Conservation (phyloP, 2,113 vertebrate species). For the Myotis lucifugus region DNA sequence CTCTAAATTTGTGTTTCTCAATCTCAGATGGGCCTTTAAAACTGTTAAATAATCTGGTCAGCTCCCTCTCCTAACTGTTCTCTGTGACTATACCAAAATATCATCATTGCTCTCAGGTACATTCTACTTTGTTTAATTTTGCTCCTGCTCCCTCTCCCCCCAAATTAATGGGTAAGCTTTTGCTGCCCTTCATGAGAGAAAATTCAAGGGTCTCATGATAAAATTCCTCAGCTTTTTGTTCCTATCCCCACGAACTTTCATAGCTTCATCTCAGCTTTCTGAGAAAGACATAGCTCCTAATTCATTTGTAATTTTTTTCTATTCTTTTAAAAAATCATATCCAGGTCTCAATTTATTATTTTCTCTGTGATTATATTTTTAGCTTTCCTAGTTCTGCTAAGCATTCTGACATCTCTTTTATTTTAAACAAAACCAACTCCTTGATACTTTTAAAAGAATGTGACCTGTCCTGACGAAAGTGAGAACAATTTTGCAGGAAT, state of each 20-base stretch:
- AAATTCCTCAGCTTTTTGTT: not conserved
- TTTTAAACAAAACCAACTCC: not conserved
- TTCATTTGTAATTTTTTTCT: not conserved
- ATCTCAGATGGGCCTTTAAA: not conserved
- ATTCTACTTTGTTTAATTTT: slow-evolving; percentile 1
- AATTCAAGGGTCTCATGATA: not conserved
- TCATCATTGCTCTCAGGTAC: not conserved
- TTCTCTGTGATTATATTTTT: not conserved
- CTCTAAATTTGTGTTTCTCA: not conserved
- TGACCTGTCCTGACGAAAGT: not conserved
- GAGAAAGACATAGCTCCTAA: not conserved
- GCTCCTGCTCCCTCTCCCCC: fast-evolving
- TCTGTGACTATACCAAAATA: not conserved
- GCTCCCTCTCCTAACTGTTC: not conserved
- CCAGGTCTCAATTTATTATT: not conserved
- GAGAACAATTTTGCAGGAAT: not conserved
- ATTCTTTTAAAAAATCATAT: not conserved
- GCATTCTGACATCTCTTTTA: not conserved
- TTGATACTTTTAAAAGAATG: not conserved
- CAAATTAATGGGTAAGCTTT: not conserved
- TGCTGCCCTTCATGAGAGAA: not conserved
- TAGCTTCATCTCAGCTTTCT: not conserved
- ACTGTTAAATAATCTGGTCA: not conserved
- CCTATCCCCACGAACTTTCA: not conserved
- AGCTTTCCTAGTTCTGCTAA: slow-evolving; percentile 2